Percentiles rank a stretch among this genome's conserved stretches.
Evolutionary conservation across 2,797 vertebrate species (phyloP).

Genomic region (Ceyx erithaca): DNA sequence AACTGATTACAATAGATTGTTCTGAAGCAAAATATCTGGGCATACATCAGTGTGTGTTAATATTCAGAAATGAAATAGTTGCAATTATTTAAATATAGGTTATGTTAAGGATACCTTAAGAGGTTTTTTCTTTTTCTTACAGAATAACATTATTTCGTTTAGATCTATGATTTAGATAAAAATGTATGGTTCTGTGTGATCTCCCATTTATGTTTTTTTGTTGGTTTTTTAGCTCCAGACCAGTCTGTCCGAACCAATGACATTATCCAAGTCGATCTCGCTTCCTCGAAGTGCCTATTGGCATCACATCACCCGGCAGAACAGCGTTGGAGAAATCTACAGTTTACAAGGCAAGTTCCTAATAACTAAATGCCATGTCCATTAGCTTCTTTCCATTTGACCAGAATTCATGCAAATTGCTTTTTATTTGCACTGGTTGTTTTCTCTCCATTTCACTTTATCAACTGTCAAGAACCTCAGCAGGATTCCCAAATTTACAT

Average conservation of each 20-base stretch:
- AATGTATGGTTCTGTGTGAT: background rate
- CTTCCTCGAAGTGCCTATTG: conserved; percentile 97
- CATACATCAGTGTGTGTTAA: background rate
- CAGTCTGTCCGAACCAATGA: conserved; percentile 86
- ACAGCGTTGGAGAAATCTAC: conserved; percentile 97
- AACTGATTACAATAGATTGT: background rate
- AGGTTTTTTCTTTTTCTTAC: background rate
- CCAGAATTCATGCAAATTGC: conserved; percentile 22
- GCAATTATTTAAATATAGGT: background rate
- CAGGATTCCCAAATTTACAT: conserved; percentile 37
- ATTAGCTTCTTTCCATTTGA: conserved; percentile 7
- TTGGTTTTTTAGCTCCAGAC: conserved; percentile 88
- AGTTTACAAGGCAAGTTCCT: conserved; percentile 92
- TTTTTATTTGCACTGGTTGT: conserved; percentile 29
- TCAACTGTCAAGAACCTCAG: conserved; percentile 31
- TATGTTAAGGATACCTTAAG: background rate
- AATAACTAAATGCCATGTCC: background rate
- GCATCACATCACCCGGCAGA: conserved; percentile 98
- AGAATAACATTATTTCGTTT: background rate
- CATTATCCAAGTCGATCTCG: conserved; percentile 94
- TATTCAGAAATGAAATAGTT: background rate
- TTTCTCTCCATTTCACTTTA: conserved; percentile 50
- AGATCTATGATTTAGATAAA: background rate
- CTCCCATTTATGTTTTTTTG: conserved; percentile 32
- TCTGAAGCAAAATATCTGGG: background rate